These are phyloP conservation scores for Sapajus apella DNA, from an alignment of 2,113 vertebrate species.

Conservation along the genomic window DNA sequence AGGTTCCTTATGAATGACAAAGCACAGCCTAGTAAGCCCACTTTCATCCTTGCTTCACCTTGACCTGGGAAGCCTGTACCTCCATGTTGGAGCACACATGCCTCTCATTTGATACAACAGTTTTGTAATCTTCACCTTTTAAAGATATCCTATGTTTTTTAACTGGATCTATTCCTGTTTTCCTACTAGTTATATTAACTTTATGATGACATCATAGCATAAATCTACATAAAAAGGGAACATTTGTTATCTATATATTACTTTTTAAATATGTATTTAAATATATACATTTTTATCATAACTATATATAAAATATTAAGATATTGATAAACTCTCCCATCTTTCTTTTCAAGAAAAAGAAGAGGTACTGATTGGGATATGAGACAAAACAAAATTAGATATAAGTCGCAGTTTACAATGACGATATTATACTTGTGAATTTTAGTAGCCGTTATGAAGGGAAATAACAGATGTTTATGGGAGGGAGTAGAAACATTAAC, in stretches of 20 bases:
- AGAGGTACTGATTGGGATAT: neutral
- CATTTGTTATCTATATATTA: neutral
- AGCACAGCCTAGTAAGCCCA: neutral
- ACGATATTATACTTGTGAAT: neutral
- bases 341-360: neutral
- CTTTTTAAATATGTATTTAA: neutral
- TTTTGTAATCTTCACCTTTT: neutral
- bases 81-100: fast-evolving
- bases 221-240: neutral
- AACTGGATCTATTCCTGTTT: neutral
- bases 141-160: neutral
- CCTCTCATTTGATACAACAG: neutral
- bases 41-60: neutral
- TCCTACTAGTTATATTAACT: neutral
- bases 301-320: neutral
- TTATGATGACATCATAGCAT: neutral
- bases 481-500: neutral
- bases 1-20: neutral
- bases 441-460: neutral
- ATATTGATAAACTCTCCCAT: neutral
- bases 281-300: neutral
- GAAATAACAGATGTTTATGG: neutral
- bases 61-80: neutral
- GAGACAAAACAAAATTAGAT: neutral
- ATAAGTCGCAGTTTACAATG: neutral